These are phyloP conservation scores for Coecobrya sp. DNA, from an alignment of 2,888 invertebrate species.

Conservation along the genomic window DNA sequence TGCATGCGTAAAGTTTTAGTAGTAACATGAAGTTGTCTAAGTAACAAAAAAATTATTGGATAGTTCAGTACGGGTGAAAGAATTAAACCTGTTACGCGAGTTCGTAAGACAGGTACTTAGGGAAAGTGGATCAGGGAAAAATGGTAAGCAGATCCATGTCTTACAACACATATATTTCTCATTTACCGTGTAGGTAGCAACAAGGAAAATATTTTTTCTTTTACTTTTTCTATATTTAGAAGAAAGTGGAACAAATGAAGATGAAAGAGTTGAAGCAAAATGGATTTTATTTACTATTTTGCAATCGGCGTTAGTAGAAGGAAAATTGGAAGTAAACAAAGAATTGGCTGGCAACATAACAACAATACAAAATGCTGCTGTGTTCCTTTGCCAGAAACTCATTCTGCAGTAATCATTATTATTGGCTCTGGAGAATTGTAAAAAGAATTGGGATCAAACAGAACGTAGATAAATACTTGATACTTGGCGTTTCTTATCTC, in stretches of 20 bases:
- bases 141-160: slow-evolving; percentile 5
- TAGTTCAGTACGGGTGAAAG: not conserved
- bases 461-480: not conserved
- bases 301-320: not conserved
- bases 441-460: not conserved
- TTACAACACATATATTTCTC: not conserved
- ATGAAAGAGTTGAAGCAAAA: slow-evolving; percentile 12
- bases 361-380: not conserved
- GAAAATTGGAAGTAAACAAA: slow-evolving; percentile 4
- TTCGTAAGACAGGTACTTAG: slow-evolving; percentile 27
- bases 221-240: too few relatives aligned
- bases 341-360: slow-evolving; percentile 3
- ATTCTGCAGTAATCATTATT: slow-evolving; percentile 19
- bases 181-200: not conserved
- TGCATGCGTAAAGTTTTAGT: not conserved
- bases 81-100: slow-evolving; percentile 60
- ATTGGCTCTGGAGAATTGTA: slow-evolving; percentile 31
- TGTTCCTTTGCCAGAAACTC: not conserved
- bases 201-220: too few relatives aligned
- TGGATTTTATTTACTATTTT: slow-evolving; percentile 7
- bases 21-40: slow-evolving; percentile 16
- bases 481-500: not conserved
- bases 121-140: slow-evolving; percentile 38
- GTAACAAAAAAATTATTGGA: slow-evolving; percentile 35
- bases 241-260: not conserved